phyloP scores from a whole-genome alignment of 2,888 invertebrate genomes.

The Dendrolimus pini region DNA sequence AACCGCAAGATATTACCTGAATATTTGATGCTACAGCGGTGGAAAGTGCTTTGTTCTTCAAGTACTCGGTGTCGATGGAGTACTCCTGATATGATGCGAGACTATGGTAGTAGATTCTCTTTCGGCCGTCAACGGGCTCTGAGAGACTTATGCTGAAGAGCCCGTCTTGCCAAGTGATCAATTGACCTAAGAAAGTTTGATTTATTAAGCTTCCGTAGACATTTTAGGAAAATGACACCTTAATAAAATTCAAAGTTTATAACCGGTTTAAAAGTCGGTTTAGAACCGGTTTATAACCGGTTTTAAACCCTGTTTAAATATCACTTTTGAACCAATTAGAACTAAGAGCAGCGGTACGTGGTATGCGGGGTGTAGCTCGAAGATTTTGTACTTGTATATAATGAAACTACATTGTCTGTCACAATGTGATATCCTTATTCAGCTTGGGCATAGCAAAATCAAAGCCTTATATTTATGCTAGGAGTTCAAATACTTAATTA shows the following conservation, averaged over 20 bases:
- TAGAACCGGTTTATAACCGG: background rate
- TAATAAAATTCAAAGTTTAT: background rate
- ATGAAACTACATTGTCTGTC: no score
- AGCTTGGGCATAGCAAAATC: no score
- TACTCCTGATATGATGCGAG: conserved; percentile 84
- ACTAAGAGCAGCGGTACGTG: no score
- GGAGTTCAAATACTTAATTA: no score
- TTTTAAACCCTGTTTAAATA: background rate
- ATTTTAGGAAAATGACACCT: background rate
- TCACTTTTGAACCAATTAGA: background rate
- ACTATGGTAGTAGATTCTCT: conserved; percentile 83
- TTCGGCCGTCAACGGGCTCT: conserved; percentile 64
- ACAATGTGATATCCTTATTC: no score
- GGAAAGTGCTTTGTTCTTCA: conserved; percentile 45
- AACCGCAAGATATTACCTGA: background rate
- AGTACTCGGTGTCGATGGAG: conserved; percentile 77
- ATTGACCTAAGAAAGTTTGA: conserved; percentile 45
- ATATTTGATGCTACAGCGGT: conserved; percentile 9
- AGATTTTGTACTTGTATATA: no score
- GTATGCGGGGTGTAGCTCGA: no score
- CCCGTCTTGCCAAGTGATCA: conserved; percentile 83
- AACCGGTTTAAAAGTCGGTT: background rate
- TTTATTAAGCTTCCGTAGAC: no score
- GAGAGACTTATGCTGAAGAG: conserved; percentile 84
- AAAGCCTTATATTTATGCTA: no score